Evolutionary conservation across 2,797 vertebrate species (phyloP).

Genomic region (Huso huso): DNA sequence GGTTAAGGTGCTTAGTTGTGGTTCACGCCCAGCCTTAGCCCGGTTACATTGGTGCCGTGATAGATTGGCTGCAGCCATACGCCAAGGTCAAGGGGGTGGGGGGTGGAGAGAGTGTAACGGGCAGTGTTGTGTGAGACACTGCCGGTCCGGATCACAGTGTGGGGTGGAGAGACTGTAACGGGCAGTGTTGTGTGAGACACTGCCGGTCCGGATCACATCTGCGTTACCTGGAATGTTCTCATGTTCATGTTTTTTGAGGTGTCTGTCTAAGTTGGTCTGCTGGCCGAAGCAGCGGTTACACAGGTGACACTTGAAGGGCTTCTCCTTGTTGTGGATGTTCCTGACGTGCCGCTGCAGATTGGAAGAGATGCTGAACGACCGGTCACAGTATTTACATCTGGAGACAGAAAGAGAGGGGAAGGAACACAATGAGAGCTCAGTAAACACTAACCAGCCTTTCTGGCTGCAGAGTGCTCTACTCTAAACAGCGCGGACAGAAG

Average conservation of each 20-base stretch:
- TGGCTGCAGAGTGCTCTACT: constrained; percentile 18
- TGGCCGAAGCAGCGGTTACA: constrained; percentile 84
- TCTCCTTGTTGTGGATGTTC: constrained; percentile 89
- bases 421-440: constrained; percentile 12
- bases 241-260: constrained; percentile 81
- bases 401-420: constrained; percentile 20
- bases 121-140: neutral
- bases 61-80: no score
- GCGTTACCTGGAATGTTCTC: constrained; percentile 82
- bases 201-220: neutral
- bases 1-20: no score
- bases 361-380: constrained; percentile 86
- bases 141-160: no score
- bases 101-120: no score
- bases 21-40: no score
- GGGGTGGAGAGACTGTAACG: no score
- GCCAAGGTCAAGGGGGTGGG: no score
- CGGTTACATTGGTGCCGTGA: no score
- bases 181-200: neutral
- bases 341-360: constrained; percentile 82
- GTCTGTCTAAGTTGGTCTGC: constrained; percentile 82
- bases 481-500: constrained; percentile 22
- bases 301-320: constrained; percentile 82
- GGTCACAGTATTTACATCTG: constrained; percentile 89
- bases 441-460: constrained; percentile 25